These are phyloP conservation scores for Artibeus jamaicensis DNA, from an alignment of 2,797 vertebrate species.

Conservation along the genomic window DNA sequence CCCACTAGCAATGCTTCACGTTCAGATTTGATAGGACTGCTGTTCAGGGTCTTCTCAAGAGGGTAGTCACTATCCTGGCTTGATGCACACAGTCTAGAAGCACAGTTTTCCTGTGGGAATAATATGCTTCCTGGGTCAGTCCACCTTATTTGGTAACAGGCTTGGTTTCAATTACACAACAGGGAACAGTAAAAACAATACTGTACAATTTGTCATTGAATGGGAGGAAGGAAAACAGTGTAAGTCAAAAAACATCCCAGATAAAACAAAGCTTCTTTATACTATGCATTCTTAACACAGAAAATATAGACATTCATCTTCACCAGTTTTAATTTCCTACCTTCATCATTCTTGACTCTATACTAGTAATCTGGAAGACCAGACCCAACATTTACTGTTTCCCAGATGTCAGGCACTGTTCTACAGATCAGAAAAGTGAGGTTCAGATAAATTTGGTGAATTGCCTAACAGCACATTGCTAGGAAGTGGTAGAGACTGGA, in stretches of 20 bases:
- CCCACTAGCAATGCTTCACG: conserved; percentile 93
- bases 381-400: neutral
- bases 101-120: conserved; percentile 84
- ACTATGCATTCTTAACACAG: conserved; percentile 36
- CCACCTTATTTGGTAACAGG: conserved; percentile 1
- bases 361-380: neutral
- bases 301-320: conserved; percentile 12
- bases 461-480: neutral
- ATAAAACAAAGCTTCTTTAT: conserved; percentile 13
- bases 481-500: neutral
- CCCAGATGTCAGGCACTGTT: neutral
- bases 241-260: conserved; percentile 35
- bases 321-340: neutral
- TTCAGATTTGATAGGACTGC: conserved; percentile 91
- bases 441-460: neutral
- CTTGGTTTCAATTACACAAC: neutral
- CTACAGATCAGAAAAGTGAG: conserved; percentile 8
- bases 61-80: conserved; percentile 91
- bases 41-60: conserved; percentile 84
- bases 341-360: conserved; percentile 36
- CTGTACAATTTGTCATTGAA: neutral
- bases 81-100: conserved; percentile 86
- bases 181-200: conserved; percentile 9
- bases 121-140: conserved; percentile 55
- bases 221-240: conserved; percentile 12